Evolutionary conservation across 2,113 vertebrate genomes (phyloP).

Genomic region (Centropus unirufus): DNA sequence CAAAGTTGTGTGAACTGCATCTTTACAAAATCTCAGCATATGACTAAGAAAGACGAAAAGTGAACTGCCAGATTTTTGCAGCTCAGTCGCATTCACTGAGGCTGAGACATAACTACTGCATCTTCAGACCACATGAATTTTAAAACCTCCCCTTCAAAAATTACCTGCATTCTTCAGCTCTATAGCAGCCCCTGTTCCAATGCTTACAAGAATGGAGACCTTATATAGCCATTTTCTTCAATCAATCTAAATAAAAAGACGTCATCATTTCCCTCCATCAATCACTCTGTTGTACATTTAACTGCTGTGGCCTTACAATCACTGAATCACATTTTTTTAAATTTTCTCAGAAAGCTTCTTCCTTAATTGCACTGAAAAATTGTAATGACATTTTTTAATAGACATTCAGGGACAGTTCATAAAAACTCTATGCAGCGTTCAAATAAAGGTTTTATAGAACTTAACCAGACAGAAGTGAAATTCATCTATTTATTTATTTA

Average conservation of each 20-base stretch:
- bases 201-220: neutral
- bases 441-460: slow-evolving; percentile 18
- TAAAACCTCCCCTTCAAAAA: neutral
- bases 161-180: neutral
- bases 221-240: neutral
- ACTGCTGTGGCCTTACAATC: neutral
- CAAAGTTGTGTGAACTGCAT: neutral
- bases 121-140: neutral
- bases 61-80: neutral
- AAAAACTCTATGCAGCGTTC: slow-evolving; percentile 1
- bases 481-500: neutral
- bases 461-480: slow-evolving; percentile 41
- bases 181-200: neutral
- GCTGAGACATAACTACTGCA: neutral
- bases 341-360: slow-evolving; percentile 19
- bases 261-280: neutral
- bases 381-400: slow-evolving; percentile 19
- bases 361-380: slow-evolving; percentile 36
- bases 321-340: neutral
- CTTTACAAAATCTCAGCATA: neutral
- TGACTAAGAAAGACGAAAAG: neutral
- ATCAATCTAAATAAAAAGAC: slow-evolving; percentile 29
- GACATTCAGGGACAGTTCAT: neutral
- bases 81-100: neutral
- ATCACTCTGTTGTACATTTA: neutral